Conservation (phyloP, 1,140 invertebrate genomes). For the Periplaneta americana region DNA sequence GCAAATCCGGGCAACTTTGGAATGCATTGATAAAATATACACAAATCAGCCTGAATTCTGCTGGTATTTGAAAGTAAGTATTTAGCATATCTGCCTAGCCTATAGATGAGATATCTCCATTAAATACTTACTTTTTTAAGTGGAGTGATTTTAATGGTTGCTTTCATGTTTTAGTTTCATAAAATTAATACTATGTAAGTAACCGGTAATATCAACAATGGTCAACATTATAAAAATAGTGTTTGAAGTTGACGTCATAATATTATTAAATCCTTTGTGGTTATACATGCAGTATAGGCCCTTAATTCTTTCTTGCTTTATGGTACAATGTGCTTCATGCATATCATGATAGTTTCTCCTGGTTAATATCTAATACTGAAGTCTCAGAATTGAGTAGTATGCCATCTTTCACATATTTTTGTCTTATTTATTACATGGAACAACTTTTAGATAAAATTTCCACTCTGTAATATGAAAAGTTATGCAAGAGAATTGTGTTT, state of each 20-base stretch:
- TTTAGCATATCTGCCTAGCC: background rate
- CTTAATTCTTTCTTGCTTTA: too few species aligned
- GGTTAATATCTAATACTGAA: too few species aligned
- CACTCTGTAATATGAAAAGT: background rate
- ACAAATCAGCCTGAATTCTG: background rate
- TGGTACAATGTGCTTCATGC: too few species aligned
- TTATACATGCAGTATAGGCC: too few species aligned
- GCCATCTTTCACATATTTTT: too few species aligned
- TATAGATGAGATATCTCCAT: background rate
- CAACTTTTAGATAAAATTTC: background rate
- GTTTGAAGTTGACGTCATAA: background rate
- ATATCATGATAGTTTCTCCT: too few species aligned
- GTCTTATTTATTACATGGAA: background rate
- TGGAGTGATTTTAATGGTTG: background rate
- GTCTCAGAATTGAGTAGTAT: too few species aligned
- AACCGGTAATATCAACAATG: background rate
- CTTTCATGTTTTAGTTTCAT: background rate
- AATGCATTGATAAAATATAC: background rate
- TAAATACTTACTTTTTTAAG: background rate
- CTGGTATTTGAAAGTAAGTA: background rate
- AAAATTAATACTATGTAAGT: background rate
- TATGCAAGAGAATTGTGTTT: background rate
- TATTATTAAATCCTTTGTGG: too few species aligned
- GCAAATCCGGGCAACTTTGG: slow-evolving; percentile 2
- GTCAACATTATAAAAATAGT: background rate